Evolutionary conservation across 2,113 vertebrate genomes (phyloP).

Genomic region (Pedionomus torquatus): DNA sequence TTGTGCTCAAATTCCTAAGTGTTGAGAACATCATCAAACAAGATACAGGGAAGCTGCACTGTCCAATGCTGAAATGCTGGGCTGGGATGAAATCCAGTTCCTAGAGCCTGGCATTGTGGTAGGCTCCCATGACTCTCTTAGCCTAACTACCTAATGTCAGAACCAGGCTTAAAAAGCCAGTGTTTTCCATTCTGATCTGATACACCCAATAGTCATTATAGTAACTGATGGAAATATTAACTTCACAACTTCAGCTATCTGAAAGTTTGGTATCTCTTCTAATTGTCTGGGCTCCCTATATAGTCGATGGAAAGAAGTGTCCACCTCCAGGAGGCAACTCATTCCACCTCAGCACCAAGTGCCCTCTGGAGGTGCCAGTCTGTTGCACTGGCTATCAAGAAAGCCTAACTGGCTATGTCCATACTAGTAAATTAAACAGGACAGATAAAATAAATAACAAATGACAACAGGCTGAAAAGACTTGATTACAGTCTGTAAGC

Average conservation of each 20-base stretch:
- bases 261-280: not conserved
- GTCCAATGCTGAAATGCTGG: not conserved
- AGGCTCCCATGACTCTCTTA: not conserved
- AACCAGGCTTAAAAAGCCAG: not conserved
- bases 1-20: not conserved
- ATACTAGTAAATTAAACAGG: not conserved
- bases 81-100: not conserved
- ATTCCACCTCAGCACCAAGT: not conserved
- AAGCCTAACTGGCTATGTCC: not conserved
- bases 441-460: not conserved
- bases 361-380: not conserved
- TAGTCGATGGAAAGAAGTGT: not conserved
- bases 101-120: not conserved
- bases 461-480: not conserved
- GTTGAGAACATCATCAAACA: not conserved
- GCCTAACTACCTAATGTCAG: not conserved
- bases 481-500: accelerated
- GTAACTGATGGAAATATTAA: not conserved
- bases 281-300: not conserved
- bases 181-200: not conserved
- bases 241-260: not conserved
- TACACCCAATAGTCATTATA: not conserved
- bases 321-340: not conserved
- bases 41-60: not conserved
- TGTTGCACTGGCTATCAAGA: not conserved